Evolutionary conservation across 1,140 invertebrate genomes (phyloP), one percentile per base, ranked within the genome.

Genomic region (Drosophila sucinea): DNA sequence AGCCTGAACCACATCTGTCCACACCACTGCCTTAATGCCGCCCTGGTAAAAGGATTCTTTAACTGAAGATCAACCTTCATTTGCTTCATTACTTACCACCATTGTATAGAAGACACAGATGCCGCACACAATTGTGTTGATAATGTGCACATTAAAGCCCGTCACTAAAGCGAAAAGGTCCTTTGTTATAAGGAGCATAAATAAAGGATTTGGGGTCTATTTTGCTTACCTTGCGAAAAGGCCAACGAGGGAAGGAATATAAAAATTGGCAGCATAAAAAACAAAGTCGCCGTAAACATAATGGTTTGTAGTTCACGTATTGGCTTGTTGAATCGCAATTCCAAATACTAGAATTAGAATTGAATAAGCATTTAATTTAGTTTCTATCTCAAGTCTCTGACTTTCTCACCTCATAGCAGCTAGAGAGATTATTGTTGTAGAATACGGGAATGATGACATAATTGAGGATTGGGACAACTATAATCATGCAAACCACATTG

Each of bases 21-120:
- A 97, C 27, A 98, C 95, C 0, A 98, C 97, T 0, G 96, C 97
- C 91, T 97, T 97, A 73, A 98, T 93, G 1, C 96, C 97, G 70
- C 96, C 96, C 96, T 97, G 78, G 11, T 62, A 17, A 10, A 8
- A 60, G 7, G 4, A 61, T 32, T 23, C 1, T 38, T 32, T 41
- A 2, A 8, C n/a, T 25, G 4, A 30, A 23, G 11, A 27, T 27
- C 23, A 51, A 27, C 1, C 2, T 25, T 30, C 8, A 17, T 41
- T 5, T 27, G 17, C 32, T 3, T 0, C 7, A 2, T 6, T 47
- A 93, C 94, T 95, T 93, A 97, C 96, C 92, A 97, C 90, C 68
- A 95, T 95, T 1, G 96, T 97, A 89, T 97, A 97, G 81, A 97
- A 96, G 35, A 96, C 96, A 92, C 96, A 97, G 23, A 97, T 94